Percentiles rank a stretch among this genome's conserved stretches.
Conservation (phyloP, 2,888 invertebrate species). For the Apamea monoglypha region DNA sequence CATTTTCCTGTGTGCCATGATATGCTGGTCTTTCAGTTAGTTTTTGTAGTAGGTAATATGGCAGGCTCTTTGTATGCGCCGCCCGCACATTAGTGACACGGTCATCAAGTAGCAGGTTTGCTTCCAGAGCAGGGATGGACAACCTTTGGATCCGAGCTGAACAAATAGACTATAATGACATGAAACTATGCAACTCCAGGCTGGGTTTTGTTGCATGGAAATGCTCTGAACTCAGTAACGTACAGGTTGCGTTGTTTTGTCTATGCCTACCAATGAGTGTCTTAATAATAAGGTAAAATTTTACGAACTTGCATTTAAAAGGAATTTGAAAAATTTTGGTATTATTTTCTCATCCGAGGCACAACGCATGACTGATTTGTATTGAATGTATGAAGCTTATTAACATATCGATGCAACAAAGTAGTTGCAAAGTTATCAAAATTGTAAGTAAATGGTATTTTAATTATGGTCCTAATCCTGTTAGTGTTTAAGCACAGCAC, state of each 20-base stretch:
- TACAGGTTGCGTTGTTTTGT: too few species aligned
- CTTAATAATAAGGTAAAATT: background rate
- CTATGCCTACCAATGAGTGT: background rate
- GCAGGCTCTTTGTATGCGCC: constrained; percentile 53
- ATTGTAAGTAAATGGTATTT: background rate
- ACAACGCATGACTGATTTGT: background rate
- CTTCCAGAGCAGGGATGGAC: constrained; percentile 19
- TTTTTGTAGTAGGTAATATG: constrained; percentile 44
- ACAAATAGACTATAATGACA: background rate
- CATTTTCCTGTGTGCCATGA: constrained; percentile 18
- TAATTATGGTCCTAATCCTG: background rate
- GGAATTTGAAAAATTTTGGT: background rate
- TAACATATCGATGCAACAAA: background rate
- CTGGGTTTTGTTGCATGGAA: background rate
- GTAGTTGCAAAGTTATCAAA: background rate
- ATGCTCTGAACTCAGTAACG: background rate
- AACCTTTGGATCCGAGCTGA: constrained; percentile 7
- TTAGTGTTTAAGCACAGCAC: background rate
- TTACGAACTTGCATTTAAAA: background rate
- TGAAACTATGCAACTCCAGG: background rate
- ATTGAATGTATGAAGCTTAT: background rate
- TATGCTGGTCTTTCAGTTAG: constrained; percentile 1
- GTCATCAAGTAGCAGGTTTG: constrained; percentile 53
- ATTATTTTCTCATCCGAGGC: background rate
- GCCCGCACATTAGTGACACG: constrained; percentile 54